Evolutionary conservation across 2,888 invertebrate genomes (phyloP).

Genomic region (Mactromeris polynyma): DNA sequence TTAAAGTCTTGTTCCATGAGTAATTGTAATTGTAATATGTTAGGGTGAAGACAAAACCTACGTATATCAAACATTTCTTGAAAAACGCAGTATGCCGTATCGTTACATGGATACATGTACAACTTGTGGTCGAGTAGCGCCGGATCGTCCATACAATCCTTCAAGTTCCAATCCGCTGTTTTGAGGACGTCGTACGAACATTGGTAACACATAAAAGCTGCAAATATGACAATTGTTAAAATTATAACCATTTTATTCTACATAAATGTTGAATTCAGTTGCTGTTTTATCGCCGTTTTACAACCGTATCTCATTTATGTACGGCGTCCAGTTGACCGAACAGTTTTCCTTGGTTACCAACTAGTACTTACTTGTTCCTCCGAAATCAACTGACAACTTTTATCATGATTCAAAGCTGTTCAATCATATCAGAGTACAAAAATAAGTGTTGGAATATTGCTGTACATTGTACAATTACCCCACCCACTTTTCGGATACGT

Average conservation of each 20-base stretch:
- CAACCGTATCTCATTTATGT: background rate
- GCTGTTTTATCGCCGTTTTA: background rate
- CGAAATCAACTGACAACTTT: no score
- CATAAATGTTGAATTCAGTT: background rate
- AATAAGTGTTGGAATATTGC: no score
- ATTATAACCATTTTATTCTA: background rate
- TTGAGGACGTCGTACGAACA: constrained; percentile 14
- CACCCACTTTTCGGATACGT: no score
- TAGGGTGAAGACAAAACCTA: no score
- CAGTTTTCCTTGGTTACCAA: background rate
- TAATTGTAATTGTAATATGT: no score
- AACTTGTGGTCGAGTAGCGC: background rate
- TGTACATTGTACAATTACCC: no score
- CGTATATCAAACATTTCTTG: constrained; percentile 19
- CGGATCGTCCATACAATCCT: constrained; percentile 26
- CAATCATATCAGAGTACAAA: no score
- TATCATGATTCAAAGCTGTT: no score
- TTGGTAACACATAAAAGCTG: constrained; percentile 27
- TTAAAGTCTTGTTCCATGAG: no score
- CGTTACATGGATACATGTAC: background rate
- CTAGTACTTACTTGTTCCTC: background rate
- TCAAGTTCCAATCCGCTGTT: constrained; percentile 18
- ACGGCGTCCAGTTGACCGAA: background rate
- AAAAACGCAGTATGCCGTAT: constrained; percentile 14
- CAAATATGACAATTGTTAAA: background rate